These are phyloP conservation scores for Mya arenaria DNA, from an alignment of 1,140 invertebrate species.

Conservation along the genomic window DNA sequence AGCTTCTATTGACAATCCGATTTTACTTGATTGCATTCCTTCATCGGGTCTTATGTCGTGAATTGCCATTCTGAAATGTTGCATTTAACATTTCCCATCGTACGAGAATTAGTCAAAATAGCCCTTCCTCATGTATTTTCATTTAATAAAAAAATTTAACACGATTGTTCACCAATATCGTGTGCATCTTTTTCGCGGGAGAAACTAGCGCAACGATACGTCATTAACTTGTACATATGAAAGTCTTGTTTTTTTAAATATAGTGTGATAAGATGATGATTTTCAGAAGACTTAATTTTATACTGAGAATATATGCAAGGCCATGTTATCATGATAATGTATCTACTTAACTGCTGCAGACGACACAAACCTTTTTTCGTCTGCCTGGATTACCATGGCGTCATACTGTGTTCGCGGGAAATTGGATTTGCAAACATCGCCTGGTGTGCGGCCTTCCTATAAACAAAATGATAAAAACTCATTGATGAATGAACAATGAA, in stretches of 20 bases:
- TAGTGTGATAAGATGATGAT: neutral
- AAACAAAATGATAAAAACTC: neutral
- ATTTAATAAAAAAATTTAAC: neutral
- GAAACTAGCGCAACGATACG: neutral
- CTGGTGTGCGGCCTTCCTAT: constrained; percentile 8
- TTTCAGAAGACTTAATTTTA: neutral
- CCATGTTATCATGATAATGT: too few relatives aligned
- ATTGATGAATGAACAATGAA: neutral
- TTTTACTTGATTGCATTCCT: neutral
- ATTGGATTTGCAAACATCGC: constrained; percentile 11
- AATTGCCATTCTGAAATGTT: neutral
- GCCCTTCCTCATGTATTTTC: neutral
- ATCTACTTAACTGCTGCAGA: too few relatives aligned
- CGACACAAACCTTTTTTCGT: constrained; percentile 18
- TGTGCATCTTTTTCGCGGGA: neutral
- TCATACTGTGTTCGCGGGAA: neutral
- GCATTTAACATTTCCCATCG: neutral
- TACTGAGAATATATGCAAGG: neutral
- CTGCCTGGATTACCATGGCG: neutral
- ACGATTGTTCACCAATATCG: neutral
- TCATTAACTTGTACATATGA: neutral
- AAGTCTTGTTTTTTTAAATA: neutral
- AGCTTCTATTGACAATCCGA: neutral
- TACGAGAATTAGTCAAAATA: neutral
- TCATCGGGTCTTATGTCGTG: neutral